These are phyloP conservation scores for Ailurus styani DNA, from an alignment of 2,113 vertebrate genomes.

Conservation along the genomic window DNA sequence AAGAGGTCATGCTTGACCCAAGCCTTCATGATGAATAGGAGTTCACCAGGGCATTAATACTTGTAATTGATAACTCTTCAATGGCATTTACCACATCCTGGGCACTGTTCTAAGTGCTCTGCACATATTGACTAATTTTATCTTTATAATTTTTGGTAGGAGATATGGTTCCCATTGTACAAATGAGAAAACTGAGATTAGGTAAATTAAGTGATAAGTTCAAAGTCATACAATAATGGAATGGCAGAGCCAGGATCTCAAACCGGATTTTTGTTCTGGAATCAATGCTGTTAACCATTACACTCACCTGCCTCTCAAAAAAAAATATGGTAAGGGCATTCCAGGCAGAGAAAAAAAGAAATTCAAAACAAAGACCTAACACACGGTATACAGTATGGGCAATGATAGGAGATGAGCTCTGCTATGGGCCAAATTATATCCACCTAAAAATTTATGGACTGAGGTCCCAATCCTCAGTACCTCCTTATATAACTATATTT, in stretches of 20 bases:
- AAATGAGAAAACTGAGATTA: conserved; percentile 16
- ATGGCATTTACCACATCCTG: not conserved
- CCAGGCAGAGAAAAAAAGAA: not conserved
- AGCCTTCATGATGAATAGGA: not conserved
- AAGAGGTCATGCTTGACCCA: not conserved
- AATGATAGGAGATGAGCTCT: not conserved
- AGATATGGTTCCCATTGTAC: not conserved
- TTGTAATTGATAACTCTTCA: not conserved
- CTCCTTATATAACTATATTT: not conserved
- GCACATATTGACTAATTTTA: not conserved
- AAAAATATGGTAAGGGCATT: not conserved
- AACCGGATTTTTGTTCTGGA: not conserved
- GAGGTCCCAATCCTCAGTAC: not conserved
- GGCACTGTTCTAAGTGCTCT: not conserved
- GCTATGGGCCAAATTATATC: not conserved
- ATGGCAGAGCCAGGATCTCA: not conserved
- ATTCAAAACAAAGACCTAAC: not conserved
- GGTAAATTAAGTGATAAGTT: not conserved
- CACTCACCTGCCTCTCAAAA: not conserved
- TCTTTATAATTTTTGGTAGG: not conserved
- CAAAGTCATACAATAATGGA: not conserved
- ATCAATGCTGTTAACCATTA: not conserved
- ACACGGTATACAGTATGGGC: not conserved
- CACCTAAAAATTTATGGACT: not conserved
- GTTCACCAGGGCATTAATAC: not conserved